Conservation (phyloP, 64 coral and sea anemone species). For the Cladopsammia gracilis region DNA sequence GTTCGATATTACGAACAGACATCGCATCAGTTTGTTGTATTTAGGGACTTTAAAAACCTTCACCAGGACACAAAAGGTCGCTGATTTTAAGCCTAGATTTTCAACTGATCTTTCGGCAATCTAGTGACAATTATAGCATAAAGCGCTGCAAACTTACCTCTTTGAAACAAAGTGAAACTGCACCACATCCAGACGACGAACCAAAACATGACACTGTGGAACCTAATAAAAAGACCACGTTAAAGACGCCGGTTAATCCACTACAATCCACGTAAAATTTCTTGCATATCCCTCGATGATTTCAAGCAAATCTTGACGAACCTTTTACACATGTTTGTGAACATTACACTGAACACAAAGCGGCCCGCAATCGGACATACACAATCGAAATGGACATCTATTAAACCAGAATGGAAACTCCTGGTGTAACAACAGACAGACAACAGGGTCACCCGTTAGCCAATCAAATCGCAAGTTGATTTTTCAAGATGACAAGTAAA, state of each 20-base stretch:
- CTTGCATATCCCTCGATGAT: not conserved
- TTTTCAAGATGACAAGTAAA: conserved; percentile 37
- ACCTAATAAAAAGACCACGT: conserved; percentile 28
- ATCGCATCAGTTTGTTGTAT: conserved; percentile 14
- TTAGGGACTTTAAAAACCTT: not conserved
- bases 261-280: not conserved
- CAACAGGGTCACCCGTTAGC: not conserved
- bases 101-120: not conserved
- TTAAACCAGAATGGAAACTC: conserved; percentile 13
- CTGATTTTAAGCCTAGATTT: not conserved
- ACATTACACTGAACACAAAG: conserved; percentile 57
- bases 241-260: not conserved
- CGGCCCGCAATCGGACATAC: conserved; percentile 1
- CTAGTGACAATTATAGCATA: conserved; percentile 7
- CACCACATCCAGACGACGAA: conserved; percentile 51
- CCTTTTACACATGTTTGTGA: conserved; percentile 72
- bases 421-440: not conserved
- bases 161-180: conserved; percentile 33
- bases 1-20: conserved; percentile 1
- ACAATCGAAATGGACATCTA: conserved; percentile 23
- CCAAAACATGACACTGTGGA: conserved; percentile 48
- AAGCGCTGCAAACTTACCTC: conserved; percentile 65
- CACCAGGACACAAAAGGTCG: not conserved
- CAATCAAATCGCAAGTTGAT: conserved; percentile 31
- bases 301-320: not conserved